A percentile compares a stretch with the other conserved stretches of the same genome.
Conservation (phyloP, 2,113 vertebrate genomes). For the Cricetomys ansorgei region DNA sequence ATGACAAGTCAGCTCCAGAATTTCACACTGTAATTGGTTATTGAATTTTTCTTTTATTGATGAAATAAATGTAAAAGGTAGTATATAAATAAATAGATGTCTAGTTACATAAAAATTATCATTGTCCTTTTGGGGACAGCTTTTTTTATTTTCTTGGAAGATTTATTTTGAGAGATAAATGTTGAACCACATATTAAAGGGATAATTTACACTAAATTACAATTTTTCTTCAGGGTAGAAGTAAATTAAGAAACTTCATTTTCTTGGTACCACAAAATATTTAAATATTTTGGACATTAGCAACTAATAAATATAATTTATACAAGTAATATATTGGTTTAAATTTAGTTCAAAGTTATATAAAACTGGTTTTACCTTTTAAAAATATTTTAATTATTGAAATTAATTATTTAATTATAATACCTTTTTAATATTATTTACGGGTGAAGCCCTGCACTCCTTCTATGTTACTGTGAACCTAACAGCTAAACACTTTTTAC, state of each 20-base stretch:
- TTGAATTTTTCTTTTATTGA: not conserved
- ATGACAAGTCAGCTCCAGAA: not conserved
- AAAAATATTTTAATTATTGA: too few species aligned
- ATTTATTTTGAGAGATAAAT: slow-evolving; percentile 38
- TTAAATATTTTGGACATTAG: not conserved
- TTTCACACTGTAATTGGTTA: not conserved
- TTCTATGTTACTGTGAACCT: not conserved
- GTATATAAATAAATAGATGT: not conserved
- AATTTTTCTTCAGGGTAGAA: not conserved
- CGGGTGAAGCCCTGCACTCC: not conserved
- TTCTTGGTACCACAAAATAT: not conserved
- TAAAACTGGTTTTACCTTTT: not conserved
- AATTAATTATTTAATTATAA: too few species aligned
- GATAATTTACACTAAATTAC: slow-evolving; percentile 29
- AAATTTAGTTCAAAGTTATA: slow-evolving; percentile 3
- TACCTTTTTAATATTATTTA: not conserved
- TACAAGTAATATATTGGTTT: not conserved
- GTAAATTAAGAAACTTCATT: not conserved
- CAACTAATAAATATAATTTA: not conserved
- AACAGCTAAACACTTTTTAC: not conserved
- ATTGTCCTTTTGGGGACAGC: not conserved
- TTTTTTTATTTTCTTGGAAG: not conserved
- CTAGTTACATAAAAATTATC: not conserved
- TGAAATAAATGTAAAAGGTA: not conserved
- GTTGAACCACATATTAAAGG: not conserved